phyloP scores from a whole-genome alignment of 1,140 invertebrate species.

The Hestina assimilis region DNA sequence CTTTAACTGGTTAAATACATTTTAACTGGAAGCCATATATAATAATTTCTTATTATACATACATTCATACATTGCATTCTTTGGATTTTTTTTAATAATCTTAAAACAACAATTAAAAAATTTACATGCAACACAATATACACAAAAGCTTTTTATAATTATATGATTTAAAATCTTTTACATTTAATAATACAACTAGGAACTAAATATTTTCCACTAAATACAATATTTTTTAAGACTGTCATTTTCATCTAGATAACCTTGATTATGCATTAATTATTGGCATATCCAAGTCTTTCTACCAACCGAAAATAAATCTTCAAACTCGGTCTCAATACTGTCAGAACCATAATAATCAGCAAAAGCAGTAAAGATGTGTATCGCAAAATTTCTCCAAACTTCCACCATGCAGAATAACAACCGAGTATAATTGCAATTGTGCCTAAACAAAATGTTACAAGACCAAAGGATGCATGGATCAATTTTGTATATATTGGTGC shows the following conservation, averaged over 20 bases:
- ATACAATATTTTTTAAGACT: not conserved
- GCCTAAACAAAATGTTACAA: slow-evolving; percentile 66
- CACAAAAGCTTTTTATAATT: too few species aligned
- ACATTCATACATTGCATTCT: too few species aligned
- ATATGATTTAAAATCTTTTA: not conserved
- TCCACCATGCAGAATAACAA: slow-evolving; percentile 66
- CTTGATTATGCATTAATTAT: slow-evolving; percentile 9
- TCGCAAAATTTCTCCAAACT: slow-evolving; percentile 53
- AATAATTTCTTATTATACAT: too few species aligned
- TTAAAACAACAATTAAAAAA: not conserved
- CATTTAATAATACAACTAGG: not conserved
- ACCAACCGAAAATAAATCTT: slow-evolving; percentile 72
- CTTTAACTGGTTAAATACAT: too few species aligned
- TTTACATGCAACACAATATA: too few species aligned
- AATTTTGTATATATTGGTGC: slow-evolving; percentile 72
- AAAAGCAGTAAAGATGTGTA: slow-evolving; percentile 54
- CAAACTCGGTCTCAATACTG: slow-evolving; percentile 62
- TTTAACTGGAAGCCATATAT: too few species aligned
- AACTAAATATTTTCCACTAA: not conserved
- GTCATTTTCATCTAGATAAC: not conserved
- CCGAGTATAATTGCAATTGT: slow-evolving; percentile 62
- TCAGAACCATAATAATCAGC: slow-evolving; percentile 60
- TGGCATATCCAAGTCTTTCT: slow-evolving; percentile 56
- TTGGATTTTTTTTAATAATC: too few species aligned
- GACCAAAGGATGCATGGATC: slow-evolving; percentile 61